phyloP scores from a whole-genome alignment of 2,888 invertebrate species.

The Tenodera sinensis region DNA sequence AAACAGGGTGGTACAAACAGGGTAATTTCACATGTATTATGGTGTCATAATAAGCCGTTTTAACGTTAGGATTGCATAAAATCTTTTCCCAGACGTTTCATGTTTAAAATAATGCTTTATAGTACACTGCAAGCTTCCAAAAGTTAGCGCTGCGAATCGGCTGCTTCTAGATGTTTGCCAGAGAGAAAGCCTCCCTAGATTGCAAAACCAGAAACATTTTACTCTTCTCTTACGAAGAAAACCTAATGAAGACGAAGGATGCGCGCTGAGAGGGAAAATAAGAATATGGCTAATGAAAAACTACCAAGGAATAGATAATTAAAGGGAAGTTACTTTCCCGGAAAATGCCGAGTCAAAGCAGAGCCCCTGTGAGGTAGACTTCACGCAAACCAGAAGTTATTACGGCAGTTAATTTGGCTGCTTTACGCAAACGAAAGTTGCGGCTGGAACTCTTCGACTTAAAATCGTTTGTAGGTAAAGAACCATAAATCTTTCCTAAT shows the following conservation, averaged over 20 bases:
- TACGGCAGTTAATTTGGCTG: background rate
- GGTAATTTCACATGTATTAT: too few relatives aligned
- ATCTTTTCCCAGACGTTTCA: too few relatives aligned
- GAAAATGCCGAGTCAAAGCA: background rate
- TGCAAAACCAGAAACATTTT: background rate
- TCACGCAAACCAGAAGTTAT: background rate
- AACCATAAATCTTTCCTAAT: background rate
- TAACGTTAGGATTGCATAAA: too few relatives aligned
- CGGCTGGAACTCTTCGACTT: background rate
- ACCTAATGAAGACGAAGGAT: background rate
- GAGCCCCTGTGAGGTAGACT: background rate
- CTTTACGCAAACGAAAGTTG: background rate
- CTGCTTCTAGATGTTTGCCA: background rate
- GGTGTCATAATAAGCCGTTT: too few relatives aligned
- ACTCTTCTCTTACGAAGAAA: background rate
- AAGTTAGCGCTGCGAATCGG: background rate
- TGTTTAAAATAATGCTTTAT: too few relatives aligned
- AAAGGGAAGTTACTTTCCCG: background rate
- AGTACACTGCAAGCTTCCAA: background rate
- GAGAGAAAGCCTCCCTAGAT: background rate
- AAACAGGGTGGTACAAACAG: too few relatives aligned
- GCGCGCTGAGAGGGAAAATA: background rate
- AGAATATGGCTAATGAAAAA: background rate
- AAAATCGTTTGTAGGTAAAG: background rate
- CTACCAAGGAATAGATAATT: background rate